Evolutionary conservation across 2,888 invertebrate species (phyloP), one percentile per base, ranked within the genome.

Genomic region (Caenorhabditis auriculariae): DNA sequence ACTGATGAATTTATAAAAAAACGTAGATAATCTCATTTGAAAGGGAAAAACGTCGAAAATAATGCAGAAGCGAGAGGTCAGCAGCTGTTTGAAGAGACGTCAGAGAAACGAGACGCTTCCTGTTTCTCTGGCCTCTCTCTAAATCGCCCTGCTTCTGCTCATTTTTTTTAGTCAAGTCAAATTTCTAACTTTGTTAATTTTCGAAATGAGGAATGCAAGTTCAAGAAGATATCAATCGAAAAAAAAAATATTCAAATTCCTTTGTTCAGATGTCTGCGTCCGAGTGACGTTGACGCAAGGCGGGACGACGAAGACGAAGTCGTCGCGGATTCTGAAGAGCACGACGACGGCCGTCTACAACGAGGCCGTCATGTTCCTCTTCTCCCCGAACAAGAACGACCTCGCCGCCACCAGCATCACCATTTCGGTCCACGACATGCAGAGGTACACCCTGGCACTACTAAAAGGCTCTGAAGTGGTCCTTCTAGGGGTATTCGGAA

Each of bases 241-340:
- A n/a, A n/a, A n/a, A n/a, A n/a, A n/a, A n/a, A n/a, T n/a, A n/a
- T 39, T 15, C 28, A 39, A 1, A 3, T 50, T 26, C 9, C 38
- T 19, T 32, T 28, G 77, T 80, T 38, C 77, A 83, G 84, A 84
- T 71, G 82, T 83, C 4, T 84, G 83, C 58, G 80, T 83, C n/a
- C 76, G 81, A 44, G 81, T 83, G 23, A 82, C 82, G 45, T 65
- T 84, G 41, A 66, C 69, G 15, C 83, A 83, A 53, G 73, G 70
- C 4, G 75, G 77, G 4, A 67, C 74, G 24, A 58, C 74, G 3
- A 76, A 78, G 29, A 76, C 75, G 9, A 82, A 82, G 51, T 82
- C 76, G 32, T 76, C 77, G 24, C 69, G 81, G 46, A 63, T 76
- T 15, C 70, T 81, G 15, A 81, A 81, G 57, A 61, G 60, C 7